Base-by-base conservation (phyloP, 2,113 vertebrate genomes). In the Puffinus mauretanicus region DNA sequence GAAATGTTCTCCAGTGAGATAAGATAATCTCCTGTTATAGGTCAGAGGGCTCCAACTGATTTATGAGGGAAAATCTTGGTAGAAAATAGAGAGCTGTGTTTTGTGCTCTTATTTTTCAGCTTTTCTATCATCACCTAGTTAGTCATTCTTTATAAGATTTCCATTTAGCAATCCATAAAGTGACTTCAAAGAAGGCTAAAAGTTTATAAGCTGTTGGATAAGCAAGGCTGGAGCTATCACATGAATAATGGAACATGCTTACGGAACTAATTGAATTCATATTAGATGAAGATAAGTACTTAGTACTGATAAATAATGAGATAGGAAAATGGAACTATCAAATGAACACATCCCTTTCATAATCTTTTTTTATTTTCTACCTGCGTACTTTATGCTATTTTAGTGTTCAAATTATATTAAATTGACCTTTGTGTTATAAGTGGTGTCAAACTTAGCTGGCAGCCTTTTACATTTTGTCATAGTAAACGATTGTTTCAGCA, bases 81-180 rank as follows among this genome's bases (percentile, higher is more conserved):
- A 87, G 96, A 98, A 97, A 98, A 97, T 93, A 87, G 44, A 97
- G 98, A 98, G 95, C 97, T 97, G 97, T 95, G 86, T 97, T 96
- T 96, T 95, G 88, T 90, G 96, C 94, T 97, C 96, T 97, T 98
- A 96, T 97, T 98, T 97, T 96, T 96, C 85, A 83, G 80, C 97
- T 98, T 95, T 96, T 94, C 96, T 97, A 90, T 99, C 98, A 97
- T 98, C 98, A 98, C 98, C 97, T 98, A 98, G 95, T 98, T 98
- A 98, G 97, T 98, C 98, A 97, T 98, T 95, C 92, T 84, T 90
- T 96, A 81, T 97, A 97, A 94, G 96, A 96, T 97, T 96, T 96
- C 92, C 94, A 91, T 97, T 98, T 97, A 98, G 93, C 95, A 97
- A 88, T 97, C 95, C 97, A 97, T 97, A 97, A 98, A 98, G 88